These are phyloP conservation scores for Osedax frankpressi DNA, from an alignment of 2,888 invertebrate species.

Conservation along the genomic window DNA sequence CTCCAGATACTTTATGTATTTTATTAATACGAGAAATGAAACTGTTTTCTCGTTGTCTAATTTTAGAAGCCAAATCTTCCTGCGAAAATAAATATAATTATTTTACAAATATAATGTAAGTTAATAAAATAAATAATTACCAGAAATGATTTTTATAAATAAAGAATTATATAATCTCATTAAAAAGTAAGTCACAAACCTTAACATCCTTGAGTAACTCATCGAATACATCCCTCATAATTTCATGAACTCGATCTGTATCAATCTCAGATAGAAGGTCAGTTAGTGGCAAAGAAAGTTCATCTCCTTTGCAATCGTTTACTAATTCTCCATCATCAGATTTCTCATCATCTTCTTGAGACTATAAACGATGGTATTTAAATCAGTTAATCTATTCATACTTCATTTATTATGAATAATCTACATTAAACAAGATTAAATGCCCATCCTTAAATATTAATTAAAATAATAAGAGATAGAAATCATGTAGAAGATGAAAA, in stretches of 20 bases:
- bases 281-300: too few species aligned
- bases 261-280: slow-evolving; percentile 35
- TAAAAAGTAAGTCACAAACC: too few species aligned
- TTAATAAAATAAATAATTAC: not conserved
- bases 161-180: slow-evolving; percentile 1
- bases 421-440: too few species aligned
- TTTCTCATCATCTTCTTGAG: too few species aligned
- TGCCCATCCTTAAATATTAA: too few species aligned
- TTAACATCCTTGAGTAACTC: slow-evolving; percentile 37
- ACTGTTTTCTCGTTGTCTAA: slow-evolving; percentile 35
- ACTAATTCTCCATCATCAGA: too few species aligned
- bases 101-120: not conserved
- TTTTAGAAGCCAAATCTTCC: slow-evolving; percentile 35
- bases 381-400: too few species aligned
- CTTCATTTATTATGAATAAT: too few species aligned
- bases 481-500: too few species aligned
- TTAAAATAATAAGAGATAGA: too few species aligned
- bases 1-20: slow-evolving; percentile 31
- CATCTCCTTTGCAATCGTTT: too few species aligned
- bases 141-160: not conserved
- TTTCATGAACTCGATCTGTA: slow-evolving; percentile 34
- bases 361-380: too few species aligned
- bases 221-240: slow-evolving; percentile 36
- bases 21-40: slow-evolving; percentile 38
- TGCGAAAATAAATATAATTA: slow-evolving; percentile 26